phyloP scores from a whole-genome alignment of 2,113 vertebrate species.

The Anser cygnoides region DNA sequence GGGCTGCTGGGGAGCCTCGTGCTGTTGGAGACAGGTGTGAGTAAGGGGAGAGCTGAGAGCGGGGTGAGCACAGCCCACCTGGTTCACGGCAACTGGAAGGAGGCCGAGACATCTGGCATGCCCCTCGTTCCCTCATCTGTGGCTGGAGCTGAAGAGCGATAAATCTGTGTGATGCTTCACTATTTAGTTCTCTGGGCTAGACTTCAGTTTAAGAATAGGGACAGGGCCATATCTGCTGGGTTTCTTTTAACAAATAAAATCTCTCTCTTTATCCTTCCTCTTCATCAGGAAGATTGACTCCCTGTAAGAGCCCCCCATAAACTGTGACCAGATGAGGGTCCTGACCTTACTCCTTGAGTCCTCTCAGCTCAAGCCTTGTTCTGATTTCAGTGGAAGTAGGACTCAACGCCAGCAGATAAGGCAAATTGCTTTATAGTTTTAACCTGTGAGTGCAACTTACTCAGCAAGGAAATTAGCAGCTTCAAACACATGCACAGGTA shows the following conservation, averaged over 20 bases:
- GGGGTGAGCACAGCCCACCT: background rate
- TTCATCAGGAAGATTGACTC: background rate
- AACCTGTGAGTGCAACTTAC: background rate
- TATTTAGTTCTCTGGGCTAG: background rate
- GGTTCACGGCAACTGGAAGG: background rate
- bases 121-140: background rate
- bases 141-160: background rate
- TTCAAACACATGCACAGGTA: conserved; percentile 49
- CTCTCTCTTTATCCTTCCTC: background rate
- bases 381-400: background rate
- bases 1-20: conserved; percentile 3
- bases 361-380: background rate
- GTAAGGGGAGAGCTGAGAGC: background rate
- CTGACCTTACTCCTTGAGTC: background rate
- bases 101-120: conserved; percentile 23
- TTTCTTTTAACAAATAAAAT: background rate
- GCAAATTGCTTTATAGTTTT: conserved; percentile 23
- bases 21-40: background rate
- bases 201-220: background rate
- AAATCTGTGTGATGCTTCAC: background rate
- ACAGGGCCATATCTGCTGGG: background rate
- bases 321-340: background rate
- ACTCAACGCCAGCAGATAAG: background rate
- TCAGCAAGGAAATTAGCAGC: conserved; percentile 25
- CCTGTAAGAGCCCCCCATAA: background rate